Conservation (phyloP, 92 coral and sea anemone genomes). For the Zoanthus sansibaricus region DNA sequence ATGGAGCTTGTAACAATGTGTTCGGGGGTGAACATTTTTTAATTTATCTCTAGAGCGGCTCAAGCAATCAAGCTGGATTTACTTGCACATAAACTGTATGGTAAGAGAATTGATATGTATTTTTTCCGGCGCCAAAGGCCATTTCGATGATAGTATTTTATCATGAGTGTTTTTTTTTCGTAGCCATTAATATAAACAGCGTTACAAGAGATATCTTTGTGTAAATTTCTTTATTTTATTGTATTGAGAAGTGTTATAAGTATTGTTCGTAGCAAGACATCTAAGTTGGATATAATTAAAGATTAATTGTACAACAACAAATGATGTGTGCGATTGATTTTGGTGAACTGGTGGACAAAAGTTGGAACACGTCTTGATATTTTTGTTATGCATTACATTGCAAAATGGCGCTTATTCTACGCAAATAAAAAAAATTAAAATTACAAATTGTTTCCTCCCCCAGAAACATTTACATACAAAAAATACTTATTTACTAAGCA, state of each 20-base stretch:
- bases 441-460: conserved; percentile 9
- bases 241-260: conserved; percentile 1
- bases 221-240: conserved; percentile 12
- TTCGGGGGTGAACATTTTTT: conserved; percentile 17
- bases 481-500: conserved; percentile 22
- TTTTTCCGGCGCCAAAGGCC: conserved; percentile 2
- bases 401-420: conserved; percentile 8
- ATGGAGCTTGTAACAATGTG: conserved; percentile 29
- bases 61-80: conserved; percentile 10
- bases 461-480: conserved; percentile 27
- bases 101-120: conserved; percentile 5
- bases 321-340: conserved; percentile 1
- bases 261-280: conserved; percentile 1
- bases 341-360: conserved; percentile 9
- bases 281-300: conserved; percentile 5
- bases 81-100: conserved; percentile 12
- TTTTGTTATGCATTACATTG: conserved; percentile 1
- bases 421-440: background rate
- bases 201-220: background rate
- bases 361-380: background rate
- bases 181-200: conserved; percentile 6
- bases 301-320: background rate
- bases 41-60: conserved; percentile 9
- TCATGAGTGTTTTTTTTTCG: background rate
- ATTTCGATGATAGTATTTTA: conserved; percentile 17